Evolutionary conservation across 1,140 invertebrate genomes (phyloP), one percentile per base, ranked within the genome.

Genomic region (Cotesia typhae): DNA sequence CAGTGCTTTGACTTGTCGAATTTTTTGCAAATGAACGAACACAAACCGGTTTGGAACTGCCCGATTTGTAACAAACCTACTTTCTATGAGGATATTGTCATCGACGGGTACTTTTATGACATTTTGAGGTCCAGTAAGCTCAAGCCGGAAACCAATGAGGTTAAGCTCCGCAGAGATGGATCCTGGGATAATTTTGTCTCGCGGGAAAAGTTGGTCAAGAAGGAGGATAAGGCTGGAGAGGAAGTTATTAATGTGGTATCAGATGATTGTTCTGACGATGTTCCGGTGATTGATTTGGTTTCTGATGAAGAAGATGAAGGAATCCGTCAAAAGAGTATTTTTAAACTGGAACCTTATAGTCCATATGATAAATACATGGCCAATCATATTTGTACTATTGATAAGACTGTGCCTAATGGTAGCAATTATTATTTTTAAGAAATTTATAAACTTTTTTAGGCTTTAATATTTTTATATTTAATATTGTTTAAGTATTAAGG

Each of bases 1-100:
- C 98, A 99, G 84, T 99, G 98, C 88, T 99, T 99, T 83, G 98
- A 99, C 88, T 96, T 96, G 0, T 93, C 91, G 3, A 88, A 97
- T 41, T 99, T 95, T 87, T 88, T 99, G 69, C 95, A 96, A 90
- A 99, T 99, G 98, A 99, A 99, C 84, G 98, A 99, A 85, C 91
- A 96, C 47, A 99, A 98, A 83, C 96, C 98, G 17, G 98, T 96
- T 1, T 99, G 98, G 98, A 93, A 94, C 74, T 99, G 98, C 89
- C 97, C 98, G 1, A 96, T 99, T 4, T 99, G 98, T 88, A 95
- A 99, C 84, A 95, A 95, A 79, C 88, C 93, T 2, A 94, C 96
- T 7, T 87, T 94, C 2, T 99, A 95, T 83, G 94, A 97, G 80
- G 93, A 93, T 83, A 88, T 99, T 2, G 93, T 96, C 2, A 96